Base-by-base conservation (phyloP, 1,140 invertebrate species). In the Trachelipus rathkii region DNA sequence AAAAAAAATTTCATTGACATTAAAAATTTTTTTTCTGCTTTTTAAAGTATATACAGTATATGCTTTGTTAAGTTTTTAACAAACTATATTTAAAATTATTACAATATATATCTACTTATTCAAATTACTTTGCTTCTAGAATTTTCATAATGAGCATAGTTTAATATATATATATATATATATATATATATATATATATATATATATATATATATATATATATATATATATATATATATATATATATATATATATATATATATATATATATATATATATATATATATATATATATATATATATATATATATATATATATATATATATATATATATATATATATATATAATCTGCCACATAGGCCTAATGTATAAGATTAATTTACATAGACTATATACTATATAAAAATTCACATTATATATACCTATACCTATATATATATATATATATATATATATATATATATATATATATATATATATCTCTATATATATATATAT, bases 181-280 rank as follows among this genome's bases (percentile, higher is more conserved):
- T 60, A 60, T 60, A 15, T 15, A 19, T 60, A 60, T 60, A 60
- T 60, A 60, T 60, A 60, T 60, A 60, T 60, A 60, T 60, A 60
- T 60, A 60, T 60, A 60, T 60, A 60, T 60, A 60, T 60, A 60
- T 60, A 60, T 60, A 60, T 60, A 60, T 60, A 60, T 60, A 60
- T 60, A 60, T 60, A 60, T 60, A 60, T 60, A 60, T 60, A 60
- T 60, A 60, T 60, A 60, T 60, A 60, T 60, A 60, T 60, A 60
- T 60, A 60, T 60, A 60, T 60, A 60, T 19, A 33, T 33, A 33
- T 60, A 60, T 60, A 13, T 15, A 15, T 60, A 15, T 60, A 60
- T 13, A 19, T 15, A 15, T 60, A 15, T 60, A 33, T 33, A 33
- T 33, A 33, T 33, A 33, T 33, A 33, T 33, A 33, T 33, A 33